phyloP scores from a whole-genome alignment of 1,140 invertebrate species.

The Melitaea cinxia region DNA sequence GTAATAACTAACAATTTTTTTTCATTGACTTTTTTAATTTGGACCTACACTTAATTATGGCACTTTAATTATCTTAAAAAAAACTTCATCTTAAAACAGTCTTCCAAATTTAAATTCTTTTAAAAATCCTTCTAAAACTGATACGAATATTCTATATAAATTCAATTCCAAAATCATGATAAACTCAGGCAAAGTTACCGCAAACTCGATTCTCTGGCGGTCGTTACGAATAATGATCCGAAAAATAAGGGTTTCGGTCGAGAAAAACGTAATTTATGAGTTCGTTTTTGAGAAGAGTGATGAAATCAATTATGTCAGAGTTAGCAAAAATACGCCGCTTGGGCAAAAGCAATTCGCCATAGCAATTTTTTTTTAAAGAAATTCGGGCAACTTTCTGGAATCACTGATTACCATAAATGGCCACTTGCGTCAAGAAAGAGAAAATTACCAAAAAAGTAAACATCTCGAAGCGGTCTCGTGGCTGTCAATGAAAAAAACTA shows the following conservation, averaged over 20 bases:
- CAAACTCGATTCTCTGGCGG: neutral
- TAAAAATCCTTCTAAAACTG: neutral
- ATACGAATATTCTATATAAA: conserved; percentile 11
- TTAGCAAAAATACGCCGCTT: conserved; percentile 19
- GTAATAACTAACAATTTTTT: too few relatives aligned
- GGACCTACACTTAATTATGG: too few relatives aligned
- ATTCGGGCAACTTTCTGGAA: conserved; percentile 19
- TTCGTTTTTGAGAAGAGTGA: conserved; percentile 3
- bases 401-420: conserved; percentile 27
- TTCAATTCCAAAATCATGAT: conserved; percentile 12
- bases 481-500: conserved; percentile 5
- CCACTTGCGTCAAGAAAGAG: conserved; percentile 7
- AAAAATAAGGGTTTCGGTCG: conserved; percentile 10
- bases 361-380: conserved; percentile 15
- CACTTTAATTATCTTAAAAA: too few relatives aligned
- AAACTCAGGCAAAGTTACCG: neutral
- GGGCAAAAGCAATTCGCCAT: conserved; percentile 13
- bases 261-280: conserved; percentile 20
- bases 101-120: neutral
- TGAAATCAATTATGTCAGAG: conserved; percentile 27
- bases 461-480: conserved; percentile 15
- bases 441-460: conserved; percentile 23
- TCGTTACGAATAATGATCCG: conserved; percentile 18
- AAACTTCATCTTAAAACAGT: neutral
- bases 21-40: too few relatives aligned